These are phyloP conservation scores for Pygocentrus nattereri DNA, from an alignment of 2,797 vertebrate species.

Conservation along the genomic window DNA sequence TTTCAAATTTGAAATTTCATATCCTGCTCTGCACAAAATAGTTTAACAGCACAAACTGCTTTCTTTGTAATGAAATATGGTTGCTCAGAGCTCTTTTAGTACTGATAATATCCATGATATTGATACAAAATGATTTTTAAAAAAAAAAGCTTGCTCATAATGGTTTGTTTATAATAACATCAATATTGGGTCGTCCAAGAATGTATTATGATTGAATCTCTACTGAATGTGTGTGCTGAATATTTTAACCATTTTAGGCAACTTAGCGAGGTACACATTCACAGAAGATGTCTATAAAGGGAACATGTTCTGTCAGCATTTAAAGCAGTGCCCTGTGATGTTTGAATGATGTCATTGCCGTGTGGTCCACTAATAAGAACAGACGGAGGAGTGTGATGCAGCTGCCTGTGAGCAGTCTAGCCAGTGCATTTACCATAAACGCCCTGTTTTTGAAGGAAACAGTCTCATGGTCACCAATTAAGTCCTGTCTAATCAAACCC, in stretches of 20 bases:
- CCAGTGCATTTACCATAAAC: constrained; percentile 41
- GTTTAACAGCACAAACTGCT: too few species aligned
- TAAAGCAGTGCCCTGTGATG: constrained; percentile 25
- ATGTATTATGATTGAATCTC: neutral
- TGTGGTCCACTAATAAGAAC: constrained; percentile 37
- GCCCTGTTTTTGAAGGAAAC: constrained; percentile 42
- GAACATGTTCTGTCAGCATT: neutral
- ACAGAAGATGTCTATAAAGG: neutral
- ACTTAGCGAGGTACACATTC: neutral
- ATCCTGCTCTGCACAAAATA: too few species aligned
- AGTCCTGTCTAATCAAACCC: constrained; percentile 12
- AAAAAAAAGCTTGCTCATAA: too few species aligned
- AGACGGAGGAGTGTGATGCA: constrained; percentile 28
- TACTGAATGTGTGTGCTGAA: neutral
- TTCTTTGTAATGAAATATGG: too few species aligned
- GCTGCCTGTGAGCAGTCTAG: constrained; percentile 36
- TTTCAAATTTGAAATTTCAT: too few species aligned
- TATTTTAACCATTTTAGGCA: neutral
- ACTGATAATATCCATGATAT: too few species aligned
- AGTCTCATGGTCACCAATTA: constrained; percentile 24
- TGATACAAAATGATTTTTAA: too few species aligned
- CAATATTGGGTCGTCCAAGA: too few species aligned
- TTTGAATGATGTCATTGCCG: constrained; percentile 34
- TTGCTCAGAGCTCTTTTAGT: too few species aligned
- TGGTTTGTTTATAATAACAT: too few species aligned